These are phyloP conservation scores for Ennomos fuscantarius DNA, from an alignment of 2,888 invertebrate genomes.

Conservation along the genomic window DNA sequence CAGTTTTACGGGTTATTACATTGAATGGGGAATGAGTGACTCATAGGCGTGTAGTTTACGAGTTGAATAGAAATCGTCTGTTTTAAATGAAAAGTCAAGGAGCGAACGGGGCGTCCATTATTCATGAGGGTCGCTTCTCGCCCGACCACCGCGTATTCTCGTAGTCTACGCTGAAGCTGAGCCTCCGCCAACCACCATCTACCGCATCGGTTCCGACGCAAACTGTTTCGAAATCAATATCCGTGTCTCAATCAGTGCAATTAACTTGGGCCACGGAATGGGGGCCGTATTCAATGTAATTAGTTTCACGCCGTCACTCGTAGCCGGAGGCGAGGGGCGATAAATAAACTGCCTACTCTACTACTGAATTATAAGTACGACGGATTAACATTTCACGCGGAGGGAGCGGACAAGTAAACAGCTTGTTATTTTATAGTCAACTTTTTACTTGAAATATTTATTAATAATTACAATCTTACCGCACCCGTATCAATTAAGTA, in stretches of 20 bases:
- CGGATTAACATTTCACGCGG: slow-evolving; percentile 57
- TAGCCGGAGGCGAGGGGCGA: slow-evolving; percentile 55
- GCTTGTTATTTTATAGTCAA: slow-evolving; percentile 32
- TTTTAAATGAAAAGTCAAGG: slow-evolving; percentile 82
- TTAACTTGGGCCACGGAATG: slow-evolving; percentile 69
- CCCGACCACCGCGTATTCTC: slow-evolving; percentile 55
- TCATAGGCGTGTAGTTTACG: slow-evolving; percentile 81
- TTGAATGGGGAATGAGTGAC: slow-evolving; percentile 82
- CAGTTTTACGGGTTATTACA: slow-evolving; percentile 81
- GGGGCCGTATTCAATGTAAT: slow-evolving; percentile 73
- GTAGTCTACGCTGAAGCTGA: slow-evolving; percentile 8
- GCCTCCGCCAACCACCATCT: slow-evolving; percentile 9
- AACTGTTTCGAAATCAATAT: slow-evolving; percentile 82
- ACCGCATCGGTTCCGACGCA: slow-evolving; percentile 49
- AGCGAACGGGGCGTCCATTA: slow-evolving; percentile 79
- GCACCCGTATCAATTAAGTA: slow-evolving; percentile 22
- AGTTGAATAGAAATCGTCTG: slow-evolving; percentile 83
- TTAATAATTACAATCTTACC: slow-evolving; percentile 15
- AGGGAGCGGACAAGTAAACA: slow-evolving; percentile 40
- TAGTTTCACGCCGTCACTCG: slow-evolving; percentile 72
- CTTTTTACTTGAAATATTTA: slow-evolving; percentile 23
- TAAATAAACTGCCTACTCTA: slow-evolving; percentile 60
- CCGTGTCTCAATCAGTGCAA: slow-evolving; percentile 83
- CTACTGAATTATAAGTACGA: slow-evolving; percentile 39
- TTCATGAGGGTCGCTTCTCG: slow-evolving; percentile 79